phyloP scores from a whole-genome alignment of 1,140 invertebrate species.

The Ptiloglossa arizonensis region DNA sequence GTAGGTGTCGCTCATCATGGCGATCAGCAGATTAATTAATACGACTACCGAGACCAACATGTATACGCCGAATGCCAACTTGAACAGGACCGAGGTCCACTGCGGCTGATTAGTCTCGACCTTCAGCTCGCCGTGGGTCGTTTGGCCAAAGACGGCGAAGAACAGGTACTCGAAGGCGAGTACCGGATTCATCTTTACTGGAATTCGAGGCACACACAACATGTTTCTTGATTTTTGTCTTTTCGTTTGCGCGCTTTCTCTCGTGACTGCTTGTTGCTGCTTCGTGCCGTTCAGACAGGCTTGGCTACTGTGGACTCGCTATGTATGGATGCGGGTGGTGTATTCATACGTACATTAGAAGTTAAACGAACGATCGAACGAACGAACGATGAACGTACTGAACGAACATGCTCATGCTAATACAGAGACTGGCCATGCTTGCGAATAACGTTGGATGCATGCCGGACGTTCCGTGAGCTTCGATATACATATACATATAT shows the following conservation, averaged over 20 bases:
- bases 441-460: constrained; percentile 65
- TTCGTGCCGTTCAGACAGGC: constrained; percentile 63
- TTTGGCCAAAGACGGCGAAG: constrained; percentile 98
- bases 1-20: constrained; percentile 99
- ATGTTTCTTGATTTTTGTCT: constrained; percentile 55
- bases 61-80: constrained; percentile 96
- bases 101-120: constrained; percentile 84
- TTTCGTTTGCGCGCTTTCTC: constrained; percentile 35
- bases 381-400: constrained; percentile 58
- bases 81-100: constrained; percentile 91
- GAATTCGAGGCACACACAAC: constrained; percentile 74
- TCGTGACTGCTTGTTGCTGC: constrained; percentile 51
- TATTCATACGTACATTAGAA: constrained; percentile 53
- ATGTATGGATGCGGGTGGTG: constrained; percentile 66
- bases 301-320: constrained; percentile 74
- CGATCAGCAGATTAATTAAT: constrained; percentile 98
- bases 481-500: not conserved
- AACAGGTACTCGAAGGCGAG: constrained; percentile 98
- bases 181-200: constrained; percentile 92
- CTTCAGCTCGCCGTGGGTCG: constrained; percentile 92
- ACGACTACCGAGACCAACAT: constrained; percentile 99
- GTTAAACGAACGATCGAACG: constrained; percentile 45
- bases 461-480: constrained; percentile 61
- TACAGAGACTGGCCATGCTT: constrained; percentile 75
- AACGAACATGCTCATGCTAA: constrained; percentile 79